Evolutionary conservation across 2,113 vertebrate species (phyloP).

Genomic region (Peucedramus taeniatus): DNA sequence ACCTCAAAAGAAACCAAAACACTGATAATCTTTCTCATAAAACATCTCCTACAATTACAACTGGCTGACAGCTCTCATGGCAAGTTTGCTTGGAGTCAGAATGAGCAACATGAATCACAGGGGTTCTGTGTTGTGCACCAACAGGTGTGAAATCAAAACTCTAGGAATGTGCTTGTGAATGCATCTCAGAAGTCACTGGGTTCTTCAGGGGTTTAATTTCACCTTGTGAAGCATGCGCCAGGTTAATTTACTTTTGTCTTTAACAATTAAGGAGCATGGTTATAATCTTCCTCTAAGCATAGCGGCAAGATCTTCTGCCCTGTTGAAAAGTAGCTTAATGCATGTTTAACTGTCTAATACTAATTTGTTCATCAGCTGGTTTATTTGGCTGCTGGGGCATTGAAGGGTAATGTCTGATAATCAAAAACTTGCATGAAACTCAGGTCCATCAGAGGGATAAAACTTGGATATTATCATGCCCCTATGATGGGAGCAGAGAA

Average conservation of each 20-base stretch:
- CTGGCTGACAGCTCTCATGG: neutral
- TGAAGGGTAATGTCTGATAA: neutral
- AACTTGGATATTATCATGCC: neutral
- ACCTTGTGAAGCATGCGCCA: neutral
- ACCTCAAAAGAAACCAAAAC: neutral
- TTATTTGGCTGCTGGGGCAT: neutral
- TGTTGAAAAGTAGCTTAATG: neutral
- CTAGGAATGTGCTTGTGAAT: neutral
- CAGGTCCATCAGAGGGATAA: neutral
- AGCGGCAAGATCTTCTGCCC: neutral
- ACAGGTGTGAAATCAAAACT: neutral
- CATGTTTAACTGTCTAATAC: neutral
- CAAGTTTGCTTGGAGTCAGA: neutral
- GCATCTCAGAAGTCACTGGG: neutral
- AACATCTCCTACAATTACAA: neutral
- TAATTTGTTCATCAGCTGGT: neutral
- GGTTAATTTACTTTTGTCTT: neutral
- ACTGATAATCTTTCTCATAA: neutral
- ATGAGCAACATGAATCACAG: neutral
- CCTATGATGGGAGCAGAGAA: neutral
- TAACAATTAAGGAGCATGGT: neutral
- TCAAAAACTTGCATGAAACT: neutral
- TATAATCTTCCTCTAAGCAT: neutral
- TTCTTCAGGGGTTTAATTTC: neutral
- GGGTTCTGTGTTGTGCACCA: neutral